Base-by-base conservation (phyloP, 2,888 invertebrate genomes). In the Pristionchus mayeri region DNA sequence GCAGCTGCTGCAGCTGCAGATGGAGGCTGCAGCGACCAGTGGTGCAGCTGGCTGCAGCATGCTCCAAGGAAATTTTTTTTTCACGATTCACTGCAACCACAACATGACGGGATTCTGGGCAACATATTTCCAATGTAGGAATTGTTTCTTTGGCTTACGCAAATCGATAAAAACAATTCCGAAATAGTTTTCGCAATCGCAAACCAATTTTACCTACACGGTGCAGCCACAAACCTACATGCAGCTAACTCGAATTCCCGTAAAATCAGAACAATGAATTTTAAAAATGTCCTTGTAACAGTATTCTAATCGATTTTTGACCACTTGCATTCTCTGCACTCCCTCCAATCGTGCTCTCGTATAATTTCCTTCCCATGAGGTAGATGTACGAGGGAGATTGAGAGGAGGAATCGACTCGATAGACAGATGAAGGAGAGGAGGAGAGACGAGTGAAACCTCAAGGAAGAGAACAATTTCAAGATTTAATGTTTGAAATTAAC, bases 301-400 rank as follows among this genome's bases (percentile, higher is more conserved):
- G n/a, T n/a, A n/a, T n/a, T n/a, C n/a, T n/a, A n/a, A n/a, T n/a
- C 44, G 13, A 79, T 24, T 4, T 27, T 63, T 44, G 0, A 83
- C 83, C 67, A 30, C 21, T 83, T 11, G n/a, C 21, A 67, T 67
- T 67, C 21, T 13, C 67, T n/a, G 16, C 40, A 18, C 16, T 30
- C 9, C 9, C 18, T 11, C 16, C 27, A n/a, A 37, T 30, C 18
- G 63, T 75, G 9, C 34, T 78, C 40, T 86, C 85, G 57, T 84
- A 87, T 37, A 85, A 52, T 16, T 84, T 67, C 81, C 89, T 84
- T 21, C 87, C 88, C 54, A 90, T 76, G 57, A 90, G 84, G 71
- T 87, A 90, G 30, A 88, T 87, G 52, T 87, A 88, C 9, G 86
- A 79, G 7, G 88, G 89, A 13, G 87, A 67, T 21, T 87, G 87